A percentile compares a stretch with the other conserved stretches of the same genome.
Conservation (phyloP, 2,797 vertebrate genomes). For the Fistularia commersonii region DNA sequence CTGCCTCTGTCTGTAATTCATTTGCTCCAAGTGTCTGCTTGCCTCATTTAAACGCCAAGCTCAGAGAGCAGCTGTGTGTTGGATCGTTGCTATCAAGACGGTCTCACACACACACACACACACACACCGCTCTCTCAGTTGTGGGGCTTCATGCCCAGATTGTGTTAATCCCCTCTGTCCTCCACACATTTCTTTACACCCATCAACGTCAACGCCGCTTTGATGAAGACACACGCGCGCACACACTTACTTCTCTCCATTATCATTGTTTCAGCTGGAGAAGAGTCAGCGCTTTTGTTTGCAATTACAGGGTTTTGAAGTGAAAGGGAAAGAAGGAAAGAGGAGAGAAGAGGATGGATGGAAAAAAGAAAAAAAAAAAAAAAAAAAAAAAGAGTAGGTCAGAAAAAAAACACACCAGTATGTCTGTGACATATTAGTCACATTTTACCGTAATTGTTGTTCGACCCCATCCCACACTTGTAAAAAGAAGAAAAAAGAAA, state of each 20-base stretch:
- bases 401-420: constrained; percentile 66
- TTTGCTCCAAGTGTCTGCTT: constrained; percentile 62
- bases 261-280: constrained; percentile 78
- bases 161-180: constrained; percentile 75
- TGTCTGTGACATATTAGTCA: constrained; percentile 82
- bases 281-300: constrained; percentile 79
- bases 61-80: constrained; percentile 66
- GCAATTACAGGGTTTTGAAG: constrained; percentile 79
- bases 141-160: constrained; percentile 67
- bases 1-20: constrained; percentile 54
- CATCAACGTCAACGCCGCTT: constrained; percentile 68
- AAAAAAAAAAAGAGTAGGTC: constrained; percentile 47
- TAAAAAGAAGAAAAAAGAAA: constrained; percentile 69
- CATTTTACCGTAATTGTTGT: constrained; percentile 83
- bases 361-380: constrained; percentile 41
- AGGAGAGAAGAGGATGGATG: constrained; percentile 64
- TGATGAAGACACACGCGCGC: constrained; percentile 59
- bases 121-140: constrained; percentile 43
- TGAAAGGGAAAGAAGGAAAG: constrained; percentile 60
- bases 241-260: constrained; percentile 62
- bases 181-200: constrained; percentile 67
- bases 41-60: constrained; percentile 68
- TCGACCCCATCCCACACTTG: constrained; percentile 74
- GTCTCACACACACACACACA: constrained; percentile 31
- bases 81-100: constrained; percentile 66